A percentile compares a stretch with the other conserved stretches of the same genome.
Evolutionary conservation across 2,113 vertebrate species (phyloP).

Genomic region (Origma solitaria): DNA sequence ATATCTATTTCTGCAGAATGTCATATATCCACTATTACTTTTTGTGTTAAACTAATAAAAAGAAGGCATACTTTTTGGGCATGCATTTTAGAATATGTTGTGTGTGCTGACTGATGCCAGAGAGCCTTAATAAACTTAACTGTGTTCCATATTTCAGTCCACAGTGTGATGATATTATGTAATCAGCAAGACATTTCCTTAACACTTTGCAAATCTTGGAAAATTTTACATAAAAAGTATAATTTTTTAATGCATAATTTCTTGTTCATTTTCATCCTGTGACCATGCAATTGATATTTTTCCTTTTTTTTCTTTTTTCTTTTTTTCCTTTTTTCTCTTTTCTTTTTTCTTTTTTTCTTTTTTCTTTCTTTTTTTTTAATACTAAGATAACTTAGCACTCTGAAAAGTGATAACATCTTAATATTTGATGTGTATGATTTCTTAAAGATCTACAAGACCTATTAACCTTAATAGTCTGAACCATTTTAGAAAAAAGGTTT

Average conservation of each 20-base stretch:
- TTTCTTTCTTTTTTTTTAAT: not conserved
- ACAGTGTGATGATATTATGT: not conserved
- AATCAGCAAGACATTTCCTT: not conserved
- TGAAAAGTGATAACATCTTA: not conserved
- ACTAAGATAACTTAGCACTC: not conserved
- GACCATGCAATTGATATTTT: rapidly evolving
- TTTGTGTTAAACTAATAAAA: not conserved
- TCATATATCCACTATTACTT: not conserved
- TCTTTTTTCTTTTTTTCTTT: not conserved
- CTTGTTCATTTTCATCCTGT: not conserved
- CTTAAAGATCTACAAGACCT: not conserved
- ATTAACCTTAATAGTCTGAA: not conserved
- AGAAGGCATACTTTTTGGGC: rapidly evolving
- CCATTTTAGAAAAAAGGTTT: not conserved
- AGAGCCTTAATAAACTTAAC: not conserved
- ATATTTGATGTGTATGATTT: not conserved
- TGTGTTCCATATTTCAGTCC: not conserved
- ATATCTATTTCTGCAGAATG: not conserved
- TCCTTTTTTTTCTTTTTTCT: not conserved
- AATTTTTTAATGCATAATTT: not conserved
- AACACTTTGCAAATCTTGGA: not conserved
- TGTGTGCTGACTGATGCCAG: not conserved
- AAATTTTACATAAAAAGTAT: not conserved
- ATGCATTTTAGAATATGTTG: not conserved
- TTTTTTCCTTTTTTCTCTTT: not conserved